Evolutionary conservation across 1,140 invertebrate species (phyloP), one percentile per base, ranked within the genome.

Genomic region (Trachelipus rathkii): DNA sequence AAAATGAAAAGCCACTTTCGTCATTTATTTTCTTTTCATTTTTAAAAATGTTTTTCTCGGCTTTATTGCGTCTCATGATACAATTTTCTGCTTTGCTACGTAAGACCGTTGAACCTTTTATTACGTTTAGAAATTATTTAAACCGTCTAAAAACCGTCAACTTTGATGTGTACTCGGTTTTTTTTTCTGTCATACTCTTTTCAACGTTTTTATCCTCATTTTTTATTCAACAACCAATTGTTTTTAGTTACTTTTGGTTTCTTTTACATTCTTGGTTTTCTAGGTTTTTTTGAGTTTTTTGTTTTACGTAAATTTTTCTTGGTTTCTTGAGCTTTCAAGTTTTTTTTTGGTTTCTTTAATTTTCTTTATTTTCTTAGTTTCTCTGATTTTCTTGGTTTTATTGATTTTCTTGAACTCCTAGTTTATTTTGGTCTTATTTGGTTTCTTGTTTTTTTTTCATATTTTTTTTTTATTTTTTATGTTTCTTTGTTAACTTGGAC

Each of bases 31-130:
- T 19, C 19, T 60, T 60, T 60, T 60, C 50, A 13, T 60, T 15
- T 60, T 60, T 60, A 60, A 60, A 15, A 15, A 60, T 60, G 50
- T 60, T 19, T 33, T 19, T 19, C 50, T 13, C 50, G 19, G 19
- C 50, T 60, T 60, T 60, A 60, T 60, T 60, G 19, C 50, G 50
- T 15, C 50, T 60, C 50, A 33, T 60, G 19, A 60, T 60, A 60
- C 50, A 13, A 60, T 60, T 60, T 60, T 60, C 50, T 60, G 50
- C 50, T 60, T 60, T 15, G 50, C 33, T 60, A 13, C 50, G 50
- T 60, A 60, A 60, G 50, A 60, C 50, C 50, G 11, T 3, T 4
- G 8, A 8, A 60, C 50, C 11, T 60, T 60, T 19, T 15, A 19
- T 60, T 15, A 60, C 2, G 50, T 60, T 60, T 60, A 60, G 19